Evolutionary conservation across 2,797 vertebrate species (phyloP), one percentile per base, ranked within the genome.

Genomic region (Leptodactylus fallax): DNA sequence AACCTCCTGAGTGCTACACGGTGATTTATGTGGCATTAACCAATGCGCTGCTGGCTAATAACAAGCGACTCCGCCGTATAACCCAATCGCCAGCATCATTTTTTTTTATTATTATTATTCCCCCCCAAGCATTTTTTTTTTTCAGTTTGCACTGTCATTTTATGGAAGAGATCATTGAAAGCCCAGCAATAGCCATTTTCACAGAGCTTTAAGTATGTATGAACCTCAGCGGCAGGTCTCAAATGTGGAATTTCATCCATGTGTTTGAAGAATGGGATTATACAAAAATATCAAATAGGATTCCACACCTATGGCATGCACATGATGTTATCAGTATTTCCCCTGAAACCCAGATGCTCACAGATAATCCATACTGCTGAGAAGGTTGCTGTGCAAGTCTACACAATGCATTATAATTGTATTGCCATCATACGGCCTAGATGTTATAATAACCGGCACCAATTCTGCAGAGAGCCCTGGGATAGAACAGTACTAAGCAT

Each of bases 1-100:
- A 86, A 89, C 88, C 83, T 84, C 78, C 53, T n/a, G 49, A 86
- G 69, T 82, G 79, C 71, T 82, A 77, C 63, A 49, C 23, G 0
- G 36, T 86, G 86, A 83, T 87, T 78, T 83, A 87, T 78, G 21
- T n/a, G 49, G 25, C 27, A 77, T 79, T 87, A 87, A 47, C 81
- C 81, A 56, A 71, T 47, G 27, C 36, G 36, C 81, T 83, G 21
- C 81, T 25, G 63, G 49, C 11, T 36, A 49, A 60, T 11, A 45
- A 86, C 76, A 1, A 21, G 21, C 19, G 8, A 9, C 60, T 55
- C 53, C 2, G 19, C 36, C 74, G 49, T 71, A 83, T 17, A 58
- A 55, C 49, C 53, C 45, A 9, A 60, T 67, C 49, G 51, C 55
- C 53, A 56, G 9, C n/a, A 11, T 8, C 63, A 36, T 36, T 36